A percentile compares a stretch with the other conserved stretches of the same genome.
These are phyloP conservation scores for Acrobasis repandana DNA, from an alignment of 2,888 invertebrate genomes.

Conservation along the genomic window DNA sequence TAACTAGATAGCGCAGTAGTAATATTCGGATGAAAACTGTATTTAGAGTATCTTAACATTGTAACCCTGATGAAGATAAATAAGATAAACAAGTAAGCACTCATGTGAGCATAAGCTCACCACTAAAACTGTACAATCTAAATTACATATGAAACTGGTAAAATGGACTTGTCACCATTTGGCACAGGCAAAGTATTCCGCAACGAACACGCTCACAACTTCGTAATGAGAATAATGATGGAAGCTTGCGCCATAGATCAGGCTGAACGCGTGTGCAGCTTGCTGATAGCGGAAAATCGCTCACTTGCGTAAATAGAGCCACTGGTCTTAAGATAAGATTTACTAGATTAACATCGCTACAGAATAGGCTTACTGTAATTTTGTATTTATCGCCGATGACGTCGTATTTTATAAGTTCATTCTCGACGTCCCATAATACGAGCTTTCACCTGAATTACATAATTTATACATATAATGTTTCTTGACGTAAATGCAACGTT, in stretches of 20 bases:
- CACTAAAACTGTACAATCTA: slow-evolving; percentile 20
- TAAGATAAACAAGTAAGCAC: background rate
- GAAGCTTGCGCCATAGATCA: slow-evolving; percentile 70
- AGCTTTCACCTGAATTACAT: slow-evolving; percentile 16
- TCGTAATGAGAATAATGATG: slow-evolving; percentile 76
- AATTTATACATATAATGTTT: slow-evolving; percentile 10
- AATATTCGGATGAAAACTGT: no score
- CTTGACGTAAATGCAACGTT: slow-evolving; percentile 14
- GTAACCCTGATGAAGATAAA: no score
- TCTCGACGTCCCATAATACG: slow-evolving; percentile 12
- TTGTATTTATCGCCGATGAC: slow-evolving; percentile 36
- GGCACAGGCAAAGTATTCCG: slow-evolving; percentile 53
- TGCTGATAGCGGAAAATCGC: slow-evolving; percentile 69
- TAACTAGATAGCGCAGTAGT: no score
- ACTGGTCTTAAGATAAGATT: slow-evolving; percentile 50
- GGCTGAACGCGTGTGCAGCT: slow-evolving; percentile 62
- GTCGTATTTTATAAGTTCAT: slow-evolving; percentile 11
- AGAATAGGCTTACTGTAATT: slow-evolving; percentile 37
- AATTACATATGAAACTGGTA: slow-evolving; percentile 44
- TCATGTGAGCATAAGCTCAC: no score
- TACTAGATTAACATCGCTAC: slow-evolving; percentile 43
- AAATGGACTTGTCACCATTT: slow-evolving; percentile 56
- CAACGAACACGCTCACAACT: slow-evolving; percentile 55
- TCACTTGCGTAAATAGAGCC: slow-evolving; percentile 74
- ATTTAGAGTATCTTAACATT: no score